Conservation (phyloP, 2,113 vertebrate species). For the Dolichotis patagonum region DNA sequence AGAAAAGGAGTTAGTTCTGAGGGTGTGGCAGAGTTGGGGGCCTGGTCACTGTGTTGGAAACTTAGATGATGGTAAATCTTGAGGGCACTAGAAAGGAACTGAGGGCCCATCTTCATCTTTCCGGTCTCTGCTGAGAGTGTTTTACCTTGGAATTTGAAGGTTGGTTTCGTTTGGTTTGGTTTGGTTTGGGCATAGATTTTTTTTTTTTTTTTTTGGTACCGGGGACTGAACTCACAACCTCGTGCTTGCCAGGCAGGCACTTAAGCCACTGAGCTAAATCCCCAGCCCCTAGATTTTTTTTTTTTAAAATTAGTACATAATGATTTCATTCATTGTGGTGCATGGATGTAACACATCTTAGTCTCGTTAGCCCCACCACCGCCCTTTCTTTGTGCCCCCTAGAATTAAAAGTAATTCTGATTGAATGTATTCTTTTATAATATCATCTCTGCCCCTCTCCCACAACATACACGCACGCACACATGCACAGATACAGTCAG, state of each 20-base stretch:
- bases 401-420: neutral
- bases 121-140: neutral
- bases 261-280: too few species aligned
- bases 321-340: neutral
- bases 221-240: too few species aligned
- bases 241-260: too few species aligned
- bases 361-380: neutral
- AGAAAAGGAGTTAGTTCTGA: neutral
- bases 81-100: neutral
- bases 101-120: neutral
- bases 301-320: neutral
- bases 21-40: neutral
- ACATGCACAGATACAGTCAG: neutral
- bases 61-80: neutral
- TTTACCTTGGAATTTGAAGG: neutral
- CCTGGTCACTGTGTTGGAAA: neutral
- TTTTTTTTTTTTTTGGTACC: too few species aligned
- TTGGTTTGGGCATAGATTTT: neutral
- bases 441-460: neutral
- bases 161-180: neutral
- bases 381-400: neutral
- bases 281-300: too few species aligned
- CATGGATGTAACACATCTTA: neutral
- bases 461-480: neutral
- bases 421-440: neutral